Evolutionary conservation across 2,888 invertebrate genomes (phyloP), one percentile per base, ranked within the genome.

Genomic region (Eurois occulta): DNA sequence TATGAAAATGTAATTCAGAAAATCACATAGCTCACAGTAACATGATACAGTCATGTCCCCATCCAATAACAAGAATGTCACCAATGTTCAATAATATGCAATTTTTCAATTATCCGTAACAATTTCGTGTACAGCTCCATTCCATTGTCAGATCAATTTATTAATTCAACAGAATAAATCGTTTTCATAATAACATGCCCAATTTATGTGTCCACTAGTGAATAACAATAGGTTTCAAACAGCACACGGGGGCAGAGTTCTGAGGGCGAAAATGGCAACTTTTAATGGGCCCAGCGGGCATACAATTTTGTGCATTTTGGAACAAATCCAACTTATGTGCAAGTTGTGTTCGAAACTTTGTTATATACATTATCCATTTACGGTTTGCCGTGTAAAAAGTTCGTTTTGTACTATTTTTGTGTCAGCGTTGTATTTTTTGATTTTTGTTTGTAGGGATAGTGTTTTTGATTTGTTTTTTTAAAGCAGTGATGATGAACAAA

Each of bases 211-310:
- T 89, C 85, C 87, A 86, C 88, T 91, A 90, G 88, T 89, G 89
- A 91, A 91, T 86, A 90, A 93, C 92, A 91, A 91, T 91, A 90
- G 90, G 88, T 90, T 90, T 89, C 80, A 87, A 89, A 90, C 87
- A 90, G 86, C 87, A 86, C 87, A 48, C 71, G 77, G 78, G 84
- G 85, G 84, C 79, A 79, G 72, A 91, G 91, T 91, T 92, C 89
- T 89, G 91, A 89, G 92, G 89, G 88, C 83, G 90, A 86, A 90
- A 91, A 89, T 88, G 87, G 84, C 82, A 94, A 95, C 91, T 95
- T 95, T 95, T 95, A 95, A 95, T 95, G 93, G 94, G 92, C 92
- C 94, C 92, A 90, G 91, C 82, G 93, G 93, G 92, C 88, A 90
- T 85, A 85, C 88, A 90, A 84, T 90, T 91, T 88, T 86, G 84